These are phyloP conservation scores for Antitype chi DNA, from an alignment of 2,888 invertebrate species.

Conservation along the genomic window DNA sequence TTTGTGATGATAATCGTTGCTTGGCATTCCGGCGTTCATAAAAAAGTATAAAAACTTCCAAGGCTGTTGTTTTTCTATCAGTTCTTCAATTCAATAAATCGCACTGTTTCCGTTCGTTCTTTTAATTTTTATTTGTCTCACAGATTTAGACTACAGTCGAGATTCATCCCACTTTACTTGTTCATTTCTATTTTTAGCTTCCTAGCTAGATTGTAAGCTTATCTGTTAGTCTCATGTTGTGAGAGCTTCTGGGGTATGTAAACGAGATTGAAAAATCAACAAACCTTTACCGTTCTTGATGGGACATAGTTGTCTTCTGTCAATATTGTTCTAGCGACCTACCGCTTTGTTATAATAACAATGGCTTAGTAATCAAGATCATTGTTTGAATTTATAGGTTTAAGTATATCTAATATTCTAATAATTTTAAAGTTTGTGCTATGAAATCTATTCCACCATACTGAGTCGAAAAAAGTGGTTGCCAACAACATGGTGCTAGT, in stretches of 20 bases:
- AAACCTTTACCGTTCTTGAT: constrained; percentile 42
- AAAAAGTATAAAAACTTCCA: constrained; percentile 48
- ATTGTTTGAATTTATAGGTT: neutral
- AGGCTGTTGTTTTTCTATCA: constrained; percentile 50
- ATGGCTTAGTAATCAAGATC: constrained; percentile 9
- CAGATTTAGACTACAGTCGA: constrained; percentile 7
- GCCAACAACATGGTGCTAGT: constrained; percentile 28
- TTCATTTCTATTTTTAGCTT: constrained; percentile 45
- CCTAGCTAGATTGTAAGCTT: constrained; percentile 25
- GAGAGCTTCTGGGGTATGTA: constrained; percentile 33
- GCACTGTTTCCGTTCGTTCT: constrained; percentile 30
- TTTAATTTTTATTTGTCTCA: constrained; percentile 20
- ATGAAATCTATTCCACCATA: neutral
- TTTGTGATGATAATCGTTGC: constrained; percentile 30
- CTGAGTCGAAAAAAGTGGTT: constrained; percentile 19
- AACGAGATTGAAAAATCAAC: constrained; percentile 46
- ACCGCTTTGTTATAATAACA: constrained; percentile 33
- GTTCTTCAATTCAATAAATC: constrained; percentile 27
- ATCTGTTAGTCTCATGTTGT: constrained; percentile 38
- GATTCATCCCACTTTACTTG: constrained; percentile 2
- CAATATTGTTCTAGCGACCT: constrained; percentile 47
- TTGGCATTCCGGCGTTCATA: constrained; percentile 30
- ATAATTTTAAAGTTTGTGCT: neutral
- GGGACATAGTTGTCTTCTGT: constrained; percentile 31
- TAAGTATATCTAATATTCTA: neutral